phyloP scores from a whole-genome alignment of 2,797 vertebrate species.

The Acrossocheilus fasciatus region DNA sequence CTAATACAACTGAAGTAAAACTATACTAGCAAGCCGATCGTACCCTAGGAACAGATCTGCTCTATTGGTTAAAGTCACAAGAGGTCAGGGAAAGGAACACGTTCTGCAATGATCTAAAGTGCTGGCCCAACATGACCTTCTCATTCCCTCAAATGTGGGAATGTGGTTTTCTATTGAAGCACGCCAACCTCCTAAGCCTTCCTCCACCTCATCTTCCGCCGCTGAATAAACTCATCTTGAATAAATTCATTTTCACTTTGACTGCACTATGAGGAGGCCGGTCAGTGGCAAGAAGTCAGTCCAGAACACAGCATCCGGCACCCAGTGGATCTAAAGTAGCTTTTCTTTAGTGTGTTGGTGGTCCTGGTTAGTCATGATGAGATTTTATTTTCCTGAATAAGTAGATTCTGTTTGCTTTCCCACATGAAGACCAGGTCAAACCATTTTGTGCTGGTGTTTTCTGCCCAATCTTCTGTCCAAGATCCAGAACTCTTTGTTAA shows the following conservation, averaged over 20 bases:
- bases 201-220: conserved; percentile 46
- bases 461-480: too few relatives aligned
- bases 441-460: background rate
- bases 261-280: conserved; percentile 53
- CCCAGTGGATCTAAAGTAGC: conserved; percentile 31
- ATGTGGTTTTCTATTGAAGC: conserved; percentile 70
- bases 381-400: conserved; percentile 5
- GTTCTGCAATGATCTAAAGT: conserved; percentile 29
- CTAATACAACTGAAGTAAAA: background rate
- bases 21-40: background rate
- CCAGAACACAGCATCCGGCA: conserved; percentile 55
- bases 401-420: background rate
- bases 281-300: conserved; percentile 47
- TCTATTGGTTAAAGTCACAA: conserved; percentile 68
- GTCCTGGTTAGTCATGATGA: conserved; percentile 26
- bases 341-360: conserved; percentile 45
- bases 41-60: conserved; percentile 43
- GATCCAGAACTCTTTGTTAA: background rate
- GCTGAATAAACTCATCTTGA: conserved; percentile 45
- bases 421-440: conserved; percentile 10
- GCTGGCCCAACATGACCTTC: conserved; percentile 63
- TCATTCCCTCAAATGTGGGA: conserved; percentile 69
- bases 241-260: conserved; percentile 63
- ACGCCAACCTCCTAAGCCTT: conserved; percentile 36
- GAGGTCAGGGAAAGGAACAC: conserved; percentile 57